Conservation (phyloP, 2,113 vertebrate species). For the Macquaria ambigua region DNA sequence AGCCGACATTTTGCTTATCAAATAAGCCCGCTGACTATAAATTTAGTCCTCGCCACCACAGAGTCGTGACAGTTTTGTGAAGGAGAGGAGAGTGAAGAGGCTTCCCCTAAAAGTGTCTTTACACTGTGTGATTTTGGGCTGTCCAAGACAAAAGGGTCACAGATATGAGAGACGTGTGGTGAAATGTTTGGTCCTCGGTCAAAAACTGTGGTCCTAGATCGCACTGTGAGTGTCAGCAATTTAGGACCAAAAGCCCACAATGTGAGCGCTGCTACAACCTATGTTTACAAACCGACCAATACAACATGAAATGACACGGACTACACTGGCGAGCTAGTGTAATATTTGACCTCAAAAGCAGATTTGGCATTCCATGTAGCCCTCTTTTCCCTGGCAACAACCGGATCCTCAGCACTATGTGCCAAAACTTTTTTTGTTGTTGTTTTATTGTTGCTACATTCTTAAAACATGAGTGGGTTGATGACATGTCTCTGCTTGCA, state of each 20-base stretch:
- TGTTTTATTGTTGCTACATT: too few relatives aligned
- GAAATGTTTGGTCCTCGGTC: background rate
- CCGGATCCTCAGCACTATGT: background rate
- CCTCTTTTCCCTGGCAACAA: background rate
- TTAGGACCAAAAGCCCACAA: background rate
- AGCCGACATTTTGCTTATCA: conserved; percentile 48
- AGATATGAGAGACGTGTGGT: background rate
- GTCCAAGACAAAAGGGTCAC: background rate
- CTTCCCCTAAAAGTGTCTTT: background rate
- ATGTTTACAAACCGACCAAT: background rate
- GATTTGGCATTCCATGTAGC: background rate
- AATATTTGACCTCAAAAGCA: background rate
- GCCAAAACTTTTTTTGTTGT: too few relatives aligned
- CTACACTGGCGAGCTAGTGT: background rate
- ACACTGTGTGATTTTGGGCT: background rate
- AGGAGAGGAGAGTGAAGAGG: background rate
- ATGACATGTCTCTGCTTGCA: background rate
- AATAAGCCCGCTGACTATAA: conserved; percentile 25
- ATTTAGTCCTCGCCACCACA: background rate
- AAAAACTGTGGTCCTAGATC: too few relatives aligned
- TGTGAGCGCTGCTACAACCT: background rate
- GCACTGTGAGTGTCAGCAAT: background rate
- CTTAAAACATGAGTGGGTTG: too few relatives aligned
- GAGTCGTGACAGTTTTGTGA: background rate
- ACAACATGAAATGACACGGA: background rate